Evolutionary conservation across 2,797 vertebrate genomes (phyloP), one percentile per base, ranked within the genome.

Genomic region (Gephyroberyx darwinii): DNA sequence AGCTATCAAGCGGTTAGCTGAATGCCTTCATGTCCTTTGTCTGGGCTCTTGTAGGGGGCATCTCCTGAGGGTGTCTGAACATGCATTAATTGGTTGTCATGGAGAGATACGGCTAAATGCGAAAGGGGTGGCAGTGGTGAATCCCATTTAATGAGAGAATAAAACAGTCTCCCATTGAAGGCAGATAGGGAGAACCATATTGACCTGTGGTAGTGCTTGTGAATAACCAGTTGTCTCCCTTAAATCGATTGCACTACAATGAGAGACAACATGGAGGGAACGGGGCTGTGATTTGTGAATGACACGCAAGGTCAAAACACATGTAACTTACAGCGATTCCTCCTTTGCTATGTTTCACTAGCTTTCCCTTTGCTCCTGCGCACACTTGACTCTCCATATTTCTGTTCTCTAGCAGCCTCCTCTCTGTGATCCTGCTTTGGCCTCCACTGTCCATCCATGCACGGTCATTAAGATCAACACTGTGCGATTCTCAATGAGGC

Each of bases 141-240:
- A 90, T 91, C 82, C 86, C 80, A 88, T 88, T 90, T 91, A 90
- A 91, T 90, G 89, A 91, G 88, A 89, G 88, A 89, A 91, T 92
- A 90, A 91, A 91, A 91, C 82, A 87, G 81, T 86, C 86, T 77
- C 79, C 81, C 71, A 78, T 80, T 88, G 86, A 89, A 88, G 77
- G 77, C 86, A 85, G 84, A 90, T 85, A 87, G 84, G 83, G 83
- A 83, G 81, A 84, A 83, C 74, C 63, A 65, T 88, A 87, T 91
- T 92, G 92, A 94, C 92, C 90, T 69, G 67, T 16, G 37, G 70
- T 78, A 85, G 78, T 75, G 81, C 83, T 91, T 75, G 85, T 91
- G 92, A 92, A 94, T 93, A 93, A 93, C 90, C 88, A 89, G 91
- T 92, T 91, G 93, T 93, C 90, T 91, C 78, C 81, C 72, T 71